phyloP scores from a whole-genome alignment of 2,888 invertebrate species.

The Spatulosminthurus flaviceps region DNA sequence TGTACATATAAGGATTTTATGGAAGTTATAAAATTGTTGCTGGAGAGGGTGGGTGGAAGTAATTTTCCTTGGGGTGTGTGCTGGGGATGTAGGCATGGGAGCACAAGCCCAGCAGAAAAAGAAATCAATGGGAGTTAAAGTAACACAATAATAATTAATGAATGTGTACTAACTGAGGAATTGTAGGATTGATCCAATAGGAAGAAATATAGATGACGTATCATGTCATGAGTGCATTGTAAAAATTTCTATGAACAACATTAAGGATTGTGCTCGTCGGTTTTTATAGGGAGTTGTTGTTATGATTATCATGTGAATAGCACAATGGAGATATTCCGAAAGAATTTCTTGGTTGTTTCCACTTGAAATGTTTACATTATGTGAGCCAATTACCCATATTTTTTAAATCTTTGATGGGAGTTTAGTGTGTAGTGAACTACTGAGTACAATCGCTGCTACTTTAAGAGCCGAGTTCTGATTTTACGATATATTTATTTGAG shows the following conservation, averaged over 20 bases:
- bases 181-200: neutral
- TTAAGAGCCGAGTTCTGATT: too few species aligned
- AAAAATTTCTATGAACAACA: conserved; percentile 5
- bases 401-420: conserved; percentile 15
- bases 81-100: neutral
- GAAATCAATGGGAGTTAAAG: neutral
- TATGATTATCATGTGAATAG: neutral
- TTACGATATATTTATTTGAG: neutral
- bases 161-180: neutral
- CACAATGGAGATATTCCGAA: conserved; percentile 25
- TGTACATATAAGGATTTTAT: too few species aligned
- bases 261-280: neutral
- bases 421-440: neutral
- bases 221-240: conserved; percentile 11
- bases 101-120: neutral
- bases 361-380: conserved; percentile 27
- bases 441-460: neutral
- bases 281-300: neutral
- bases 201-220: conserved; percentile 8
- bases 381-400: conserved; percentile 36
- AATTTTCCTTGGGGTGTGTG: too few species aligned
- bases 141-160: neutral
- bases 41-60: too few species aligned
- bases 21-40: too few species aligned
- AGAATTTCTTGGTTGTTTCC: conserved; percentile 29